Evolutionary conservation across 2,888 invertebrate genomes (phyloP), one percentile per base, ranked within the genome.

Genomic region (Epistrophe eligans): DNA sequence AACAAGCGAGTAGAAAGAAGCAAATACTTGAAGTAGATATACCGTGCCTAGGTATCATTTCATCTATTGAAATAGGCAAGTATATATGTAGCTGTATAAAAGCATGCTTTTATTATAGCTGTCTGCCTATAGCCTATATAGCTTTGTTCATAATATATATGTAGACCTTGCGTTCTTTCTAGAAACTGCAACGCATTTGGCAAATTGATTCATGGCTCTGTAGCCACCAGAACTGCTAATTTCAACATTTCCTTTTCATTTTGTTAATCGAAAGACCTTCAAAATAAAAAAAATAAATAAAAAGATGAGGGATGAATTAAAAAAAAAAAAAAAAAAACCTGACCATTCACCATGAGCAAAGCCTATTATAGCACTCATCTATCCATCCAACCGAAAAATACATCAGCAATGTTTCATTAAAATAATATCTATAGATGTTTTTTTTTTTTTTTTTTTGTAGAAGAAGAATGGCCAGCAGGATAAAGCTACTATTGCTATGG

Each of bases 351-450:
- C 55, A 72, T 70, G 28, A 73, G 77, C 77, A 73, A 72, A 85
- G 81, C 84, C 62, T 62, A 85, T 84, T 84, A 84, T 84, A 81
- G 48, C 84, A 81, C 85, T 79, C 64, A 66, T 79, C 71, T 81
- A 87, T 71, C 71, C 85, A 87, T 74, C 85, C 85, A 71, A 79
- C 79, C 79, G 82, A 74, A 87, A 87, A 87, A 87, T 82, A 82
- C 73, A 87, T 82, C 85, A 82, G 82, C 77, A 82, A 82, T 70
- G 73, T 82, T 87, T 87, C 85, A 82, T 87, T 82, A 77, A 85
- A 77, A 85, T 55, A 60, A 77, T 77, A 70, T 45, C 45, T 32
- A 67, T 35, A 58, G 1, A 6, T 19, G 0, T 38, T 38, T 40
- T 24, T 62, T 43, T 62, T 43, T 19, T 40, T 50, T 35, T 52